Percentiles rank a stretch among this genome's conserved stretches.
phyloP scores from a whole-genome alignment of 2,797 vertebrate species.

The Cyclura pinguis region DNA sequence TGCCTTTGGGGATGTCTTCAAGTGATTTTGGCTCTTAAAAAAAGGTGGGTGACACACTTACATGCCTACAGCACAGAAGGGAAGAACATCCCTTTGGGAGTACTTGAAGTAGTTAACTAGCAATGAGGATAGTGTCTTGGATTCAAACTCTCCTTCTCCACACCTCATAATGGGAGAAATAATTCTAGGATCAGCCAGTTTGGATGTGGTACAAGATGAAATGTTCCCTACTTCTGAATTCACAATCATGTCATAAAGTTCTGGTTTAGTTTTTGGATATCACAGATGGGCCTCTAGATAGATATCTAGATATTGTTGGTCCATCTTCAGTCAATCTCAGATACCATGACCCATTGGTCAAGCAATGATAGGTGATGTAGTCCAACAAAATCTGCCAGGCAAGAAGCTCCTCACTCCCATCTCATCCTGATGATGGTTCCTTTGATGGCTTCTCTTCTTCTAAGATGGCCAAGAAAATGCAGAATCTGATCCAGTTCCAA shows the following conservation, averaged over 20 bases:
- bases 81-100: too few species aligned
- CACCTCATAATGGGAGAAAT: neutral
- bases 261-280: neutral
- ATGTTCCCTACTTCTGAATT: neutral
- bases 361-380: neutral
- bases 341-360: neutral
- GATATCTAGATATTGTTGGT: neutral
- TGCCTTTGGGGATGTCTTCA: neutral
- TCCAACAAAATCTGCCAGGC: neutral
- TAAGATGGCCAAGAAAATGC: neutral
- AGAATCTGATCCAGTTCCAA: neutral
- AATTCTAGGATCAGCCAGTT: neutral
- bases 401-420: neutral
- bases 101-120: neutral
- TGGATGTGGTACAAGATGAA: neutral
- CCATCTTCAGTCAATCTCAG: neutral
- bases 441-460: neutral
- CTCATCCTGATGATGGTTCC: neutral
- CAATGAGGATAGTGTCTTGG: neutral
- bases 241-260: neutral
- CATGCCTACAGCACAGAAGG: too few species aligned
- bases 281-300: neutral
- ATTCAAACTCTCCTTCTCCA: neutral
- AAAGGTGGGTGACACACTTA: too few species aligned
- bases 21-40: neutral